phyloP scores from a whole-genome alignment of 2,113 vertebrate species.

The Odontesthes bonariensis region DNA sequence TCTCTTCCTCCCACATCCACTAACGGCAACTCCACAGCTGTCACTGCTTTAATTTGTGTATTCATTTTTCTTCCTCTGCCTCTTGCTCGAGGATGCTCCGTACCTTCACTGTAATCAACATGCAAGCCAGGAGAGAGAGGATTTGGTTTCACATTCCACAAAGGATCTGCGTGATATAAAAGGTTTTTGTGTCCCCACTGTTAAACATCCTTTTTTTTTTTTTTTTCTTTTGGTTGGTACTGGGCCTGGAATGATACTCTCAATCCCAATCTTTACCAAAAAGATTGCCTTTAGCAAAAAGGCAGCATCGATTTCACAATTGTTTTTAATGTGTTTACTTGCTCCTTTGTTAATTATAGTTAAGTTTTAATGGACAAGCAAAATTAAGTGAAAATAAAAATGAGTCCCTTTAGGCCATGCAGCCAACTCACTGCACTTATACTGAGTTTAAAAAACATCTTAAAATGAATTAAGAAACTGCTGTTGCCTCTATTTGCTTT shows the following conservation, averaged over 20 bases:
- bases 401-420: background rate
- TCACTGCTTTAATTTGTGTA: conserved; percentile 47
- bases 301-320: background rate
- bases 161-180: conserved; percentile 25
- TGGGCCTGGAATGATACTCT: background rate
- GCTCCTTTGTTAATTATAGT: conserved; percentile 8
- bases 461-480: background rate
- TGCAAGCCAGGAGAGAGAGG: conserved; percentile 6
- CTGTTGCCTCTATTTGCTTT: conserved; percentile 27
- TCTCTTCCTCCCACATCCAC: conserved; percentile 36
- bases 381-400: background rate
- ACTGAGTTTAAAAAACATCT: background rate
- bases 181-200: background rate
- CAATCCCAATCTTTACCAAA: background rate
- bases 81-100: background rate
- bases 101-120: conserved; percentile 37
- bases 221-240: background rate
- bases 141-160: conserved; percentile 3
- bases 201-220: background rate
- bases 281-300: too few relatives aligned
- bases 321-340: background rate
- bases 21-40: conserved; percentile 39
- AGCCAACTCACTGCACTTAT: background rate
- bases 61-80: conserved; percentile 39
- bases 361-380: background rate